Evolutionary conservation across 2,888 invertebrate genomes (phyloP), one percentile per base, ranked within the genome.

Genomic region (Apamea epomidion): DNA sequence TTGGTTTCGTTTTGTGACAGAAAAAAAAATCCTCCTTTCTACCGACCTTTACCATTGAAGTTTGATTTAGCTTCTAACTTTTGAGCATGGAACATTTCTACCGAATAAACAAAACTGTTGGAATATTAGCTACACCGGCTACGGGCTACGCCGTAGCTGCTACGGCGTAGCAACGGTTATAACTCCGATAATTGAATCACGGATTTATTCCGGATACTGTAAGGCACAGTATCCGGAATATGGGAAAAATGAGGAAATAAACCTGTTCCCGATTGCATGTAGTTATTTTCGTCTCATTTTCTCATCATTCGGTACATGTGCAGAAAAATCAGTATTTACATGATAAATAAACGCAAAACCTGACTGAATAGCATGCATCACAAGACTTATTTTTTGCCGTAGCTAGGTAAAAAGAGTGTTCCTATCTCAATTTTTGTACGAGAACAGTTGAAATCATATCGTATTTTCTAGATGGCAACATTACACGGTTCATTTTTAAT

Each of bases 161-260:
- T 83, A 78, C 84, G 74, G 51, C 79, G 82, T 84, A 81, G 70
- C 65, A 68, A 75, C 25, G 32, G 25, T 54, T 60, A 69, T 82
- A 72, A 81, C 48, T 82, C 65, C 51, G 42, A 68, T 74, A 68
- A 76, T 74, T 77, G 68, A 85, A 84, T 86, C 67, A 82, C 51
- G 29, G n/a, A n/a, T n/a, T n/a, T n/a, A n/a, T n/a, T n/a, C n/a
- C n/a, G n/a, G n/a, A n/a, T n/a, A n/a, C n/a, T n/a, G n/a, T n/a
- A 21, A 64, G 62, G 42, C n/a, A 62, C 65, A 29, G 51, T 45
- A 71, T 71, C 42, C 32, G 45, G 71, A 73, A 64, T 65, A 80
- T 51, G 12, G 16, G 6, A 25, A 62, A 70, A 3, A 77, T 32
- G 29, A 64, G 42, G 25, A 76, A 76, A 73, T 73, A 73, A 70